These are phyloP conservation scores for Anguilla marmorata DNA, from an alignment of 2,797 vertebrate genomes.

Conservation along the genomic window DNA sequence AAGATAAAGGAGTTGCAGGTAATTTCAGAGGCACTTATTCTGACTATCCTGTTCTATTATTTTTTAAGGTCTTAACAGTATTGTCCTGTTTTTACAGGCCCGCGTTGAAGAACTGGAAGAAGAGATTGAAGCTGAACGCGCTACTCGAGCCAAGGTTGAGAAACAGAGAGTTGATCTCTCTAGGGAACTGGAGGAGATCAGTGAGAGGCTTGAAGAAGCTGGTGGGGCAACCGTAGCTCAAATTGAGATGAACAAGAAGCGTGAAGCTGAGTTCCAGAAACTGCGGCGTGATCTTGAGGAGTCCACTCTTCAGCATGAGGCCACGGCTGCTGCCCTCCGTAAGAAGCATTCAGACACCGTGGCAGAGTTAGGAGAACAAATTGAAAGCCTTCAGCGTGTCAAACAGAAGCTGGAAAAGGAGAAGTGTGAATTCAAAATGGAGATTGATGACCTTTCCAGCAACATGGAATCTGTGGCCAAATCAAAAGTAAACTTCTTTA, in stretches of 20 bases:
- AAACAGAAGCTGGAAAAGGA: conserved; percentile 92
- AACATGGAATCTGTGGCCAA: conserved; percentile 82
- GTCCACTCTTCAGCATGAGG: conserved; percentile 86
- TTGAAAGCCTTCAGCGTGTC: conserved; percentile 85
- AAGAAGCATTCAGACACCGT: conserved; percentile 86
- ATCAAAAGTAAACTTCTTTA: conserved; percentile 71
- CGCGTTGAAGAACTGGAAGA: conserved; percentile 86
- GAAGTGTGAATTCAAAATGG: conserved; percentile 89
- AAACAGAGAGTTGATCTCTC: conserved; percentile 81
- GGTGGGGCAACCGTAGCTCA: conserved; percentile 79
- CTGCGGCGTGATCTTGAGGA: conserved; percentile 83
- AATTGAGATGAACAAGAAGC: conserved; percentile 88
- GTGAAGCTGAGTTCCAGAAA: conserved; percentile 86
- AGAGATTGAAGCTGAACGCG: conserved; percentile 82
- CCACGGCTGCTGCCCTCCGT: conserved; percentile 73
- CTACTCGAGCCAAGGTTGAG: conserved; percentile 76
- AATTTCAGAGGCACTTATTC: conserved; percentile 12
- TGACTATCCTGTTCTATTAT: neutral
- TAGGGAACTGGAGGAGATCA: conserved; percentile 89
- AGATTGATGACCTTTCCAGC: conserved; percentile 82
- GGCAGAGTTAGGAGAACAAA: conserved; percentile 86
- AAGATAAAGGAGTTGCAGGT: conserved; percentile 85
- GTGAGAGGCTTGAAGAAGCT: conserved; percentile 83
- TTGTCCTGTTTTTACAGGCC: conserved; percentile 63
- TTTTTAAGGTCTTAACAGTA: neutral